Conservation (phyloP, 2,888 invertebrate species). For the Rambutsinella grinnellia region DNA sequence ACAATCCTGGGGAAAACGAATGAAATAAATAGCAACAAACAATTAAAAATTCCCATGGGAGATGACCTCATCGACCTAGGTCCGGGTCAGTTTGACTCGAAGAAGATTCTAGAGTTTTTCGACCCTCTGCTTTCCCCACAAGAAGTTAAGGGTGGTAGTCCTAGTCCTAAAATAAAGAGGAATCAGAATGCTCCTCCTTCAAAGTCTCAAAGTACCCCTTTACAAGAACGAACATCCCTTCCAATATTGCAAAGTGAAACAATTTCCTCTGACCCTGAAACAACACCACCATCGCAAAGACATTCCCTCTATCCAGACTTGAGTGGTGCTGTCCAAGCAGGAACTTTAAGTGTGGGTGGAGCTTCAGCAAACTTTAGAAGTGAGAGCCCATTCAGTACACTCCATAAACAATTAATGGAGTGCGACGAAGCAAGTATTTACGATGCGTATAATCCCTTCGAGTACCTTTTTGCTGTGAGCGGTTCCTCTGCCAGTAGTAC, state of each 20-base stretch:
- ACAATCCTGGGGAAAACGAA: not conserved
- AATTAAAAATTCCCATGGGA: constrained; percentile 24
- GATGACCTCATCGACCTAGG: constrained; percentile 67
- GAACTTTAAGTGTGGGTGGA: constrained; percentile 15
- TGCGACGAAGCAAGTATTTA: constrained; percentile 74
- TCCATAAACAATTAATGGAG: constrained; percentile 32
- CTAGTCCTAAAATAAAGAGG: not conserved
- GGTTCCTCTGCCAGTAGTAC: constrained; percentile 58
- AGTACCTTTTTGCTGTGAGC: constrained; percentile 76
- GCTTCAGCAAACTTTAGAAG: not conserved
- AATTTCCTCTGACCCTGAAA: not conserved
- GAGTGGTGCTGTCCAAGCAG: constrained; percentile 13
- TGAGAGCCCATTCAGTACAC: constrained; percentile 39
- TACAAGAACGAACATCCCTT: constrained; percentile 27
- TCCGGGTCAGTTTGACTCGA: constrained; percentile 72
- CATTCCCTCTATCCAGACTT: constrained; percentile 35
- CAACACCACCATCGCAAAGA: constrained; percentile 16
- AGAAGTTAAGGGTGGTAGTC: not conserved
- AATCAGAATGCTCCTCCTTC: not conserved
- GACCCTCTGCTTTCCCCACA: constrained; percentile 76
- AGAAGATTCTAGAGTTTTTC: constrained; percentile 87
- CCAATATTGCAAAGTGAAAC: constrained; percentile 38
- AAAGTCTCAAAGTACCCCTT: not conserved
- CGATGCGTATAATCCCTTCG: constrained; percentile 84
- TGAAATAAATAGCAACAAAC: constrained; percentile 12